These are phyloP conservation scores for Rattus norvegicus DNA, from an alignment of 2,113 vertebrate species.

Conservation along the genomic window DNA sequence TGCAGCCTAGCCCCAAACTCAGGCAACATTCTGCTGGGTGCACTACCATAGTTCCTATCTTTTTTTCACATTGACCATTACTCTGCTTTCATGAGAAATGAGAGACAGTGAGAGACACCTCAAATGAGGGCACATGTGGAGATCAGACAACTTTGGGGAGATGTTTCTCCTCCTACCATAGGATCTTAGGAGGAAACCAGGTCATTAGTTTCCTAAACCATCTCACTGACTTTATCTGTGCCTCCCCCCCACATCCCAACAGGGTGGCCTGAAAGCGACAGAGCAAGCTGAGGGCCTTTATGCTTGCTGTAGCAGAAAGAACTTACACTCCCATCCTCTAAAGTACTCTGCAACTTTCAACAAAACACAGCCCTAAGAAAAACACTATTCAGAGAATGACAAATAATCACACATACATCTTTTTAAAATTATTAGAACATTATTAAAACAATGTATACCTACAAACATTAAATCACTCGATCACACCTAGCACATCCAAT, in stretches of 20 bases:
- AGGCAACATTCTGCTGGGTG: not conserved
- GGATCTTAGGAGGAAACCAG: not conserved
- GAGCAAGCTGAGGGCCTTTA: not conserved
- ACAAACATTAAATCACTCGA: not conserved
- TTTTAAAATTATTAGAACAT: slow-evolving; percentile 38
- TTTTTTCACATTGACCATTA: not conserved
- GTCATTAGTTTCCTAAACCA: not conserved
- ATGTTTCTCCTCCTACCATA: too few species aligned
- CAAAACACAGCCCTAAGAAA: slow-evolving; percentile 44
- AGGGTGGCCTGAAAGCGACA: too few species aligned
- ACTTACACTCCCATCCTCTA: not conserved
- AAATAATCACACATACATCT: not conserved
- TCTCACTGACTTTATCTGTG: not conserved
- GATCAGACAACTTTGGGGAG: not conserved
- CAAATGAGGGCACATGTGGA: not conserved
- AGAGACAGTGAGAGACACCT: not conserved
- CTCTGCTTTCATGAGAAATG: not conserved
- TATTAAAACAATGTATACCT: slow-evolving; percentile 55
- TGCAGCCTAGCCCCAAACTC: not conserved
- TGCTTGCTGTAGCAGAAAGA: not conserved
- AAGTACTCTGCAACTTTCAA: not conserved
- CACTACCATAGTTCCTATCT: not conserved
- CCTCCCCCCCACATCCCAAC: not conserved
- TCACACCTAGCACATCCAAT: slow-evolving; percentile 52
- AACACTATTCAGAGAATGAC: slow-evolving; percentile 50